Evolutionary conservation across 1,140 invertebrate species (phyloP).

Genomic region (Drosophila kikkawai): DNA sequence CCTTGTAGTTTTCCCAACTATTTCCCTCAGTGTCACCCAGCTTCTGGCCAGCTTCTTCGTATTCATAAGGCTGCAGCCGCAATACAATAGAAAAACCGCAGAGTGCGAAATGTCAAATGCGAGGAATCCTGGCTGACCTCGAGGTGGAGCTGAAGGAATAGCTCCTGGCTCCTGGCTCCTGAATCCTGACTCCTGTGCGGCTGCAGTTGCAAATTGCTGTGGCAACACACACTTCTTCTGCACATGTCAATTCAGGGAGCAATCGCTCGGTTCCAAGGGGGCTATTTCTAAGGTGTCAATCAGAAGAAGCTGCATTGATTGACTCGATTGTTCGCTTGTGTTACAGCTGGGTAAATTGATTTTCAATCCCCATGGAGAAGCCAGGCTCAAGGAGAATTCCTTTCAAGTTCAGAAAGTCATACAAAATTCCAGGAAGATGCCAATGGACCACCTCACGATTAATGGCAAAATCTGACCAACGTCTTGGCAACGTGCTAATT

Average conservation of each 20-base stretch:
- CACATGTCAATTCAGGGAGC: slow-evolving; percentile 27
- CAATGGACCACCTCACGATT: neutral
- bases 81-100: slow-evolving; percentile 32
- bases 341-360: slow-evolving; percentile 35
- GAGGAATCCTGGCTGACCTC: slow-evolving; percentile 23
- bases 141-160: neutral
- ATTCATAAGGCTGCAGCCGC: slow-evolving; percentile 33
- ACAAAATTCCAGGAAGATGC: neutral
- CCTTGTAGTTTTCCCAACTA: too few relatives aligned
- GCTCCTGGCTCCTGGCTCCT: neutral
- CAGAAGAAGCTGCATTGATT: slow-evolving; percentile 54
- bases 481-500: slow-evolving; percentile 49
- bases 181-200: slow-evolving; percentile 6
- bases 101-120: slow-evolving; percentile 23
- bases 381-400: slow-evolving; percentile 8
- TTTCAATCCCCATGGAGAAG: slow-evolving; percentile 9
- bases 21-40: slow-evolving; percentile 3
- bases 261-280: neutral
- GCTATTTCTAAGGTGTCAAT: slow-evolving; percentile 44
- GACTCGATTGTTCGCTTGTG: slow-evolving; percentile 45
- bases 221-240: slow-evolving; percentile 32
- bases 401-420: neutral
- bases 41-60: slow-evolving; percentile 11
- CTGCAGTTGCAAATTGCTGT: slow-evolving; percentile 61
- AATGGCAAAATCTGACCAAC: slow-evolving; percentile 9